Conservation (phyloP, 2,113 vertebrate genomes). For the Mastomys coucha region DNA sequence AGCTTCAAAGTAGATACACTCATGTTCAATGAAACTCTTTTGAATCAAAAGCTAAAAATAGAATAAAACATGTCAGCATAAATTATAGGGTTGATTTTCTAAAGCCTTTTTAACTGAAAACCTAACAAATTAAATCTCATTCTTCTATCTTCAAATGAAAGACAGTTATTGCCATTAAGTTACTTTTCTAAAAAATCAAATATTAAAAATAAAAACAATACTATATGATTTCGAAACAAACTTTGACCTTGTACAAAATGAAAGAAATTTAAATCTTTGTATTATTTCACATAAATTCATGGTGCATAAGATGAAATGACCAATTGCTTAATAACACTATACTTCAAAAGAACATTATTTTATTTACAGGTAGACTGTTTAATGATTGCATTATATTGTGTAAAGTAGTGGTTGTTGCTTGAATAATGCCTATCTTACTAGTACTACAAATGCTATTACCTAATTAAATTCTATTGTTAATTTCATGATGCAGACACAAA, state of each 20-base stretch:
- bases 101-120: neutral
- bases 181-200: neutral
- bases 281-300: neutral
- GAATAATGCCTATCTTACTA: neutral
- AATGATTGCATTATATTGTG: neutral
- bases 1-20: neutral
- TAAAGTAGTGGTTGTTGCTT: neutral
- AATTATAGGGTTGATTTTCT: neutral
- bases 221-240: neutral
- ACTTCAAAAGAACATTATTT: neutral
- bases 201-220: neutral
- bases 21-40: neutral
- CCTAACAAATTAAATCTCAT: neutral
- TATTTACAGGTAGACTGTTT: neutral
- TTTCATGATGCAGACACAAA: neutral
- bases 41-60: neutral
- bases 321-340: neutral
- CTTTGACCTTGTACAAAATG: neutral
- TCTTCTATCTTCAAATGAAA: neutral
- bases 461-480: neutral
- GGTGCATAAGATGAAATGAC: neutral
- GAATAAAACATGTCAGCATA: neutral
- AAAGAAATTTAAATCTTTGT: neutral
- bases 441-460: neutral
- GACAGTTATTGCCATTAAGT: neutral